Evolutionary conservation across 1,140 invertebrate genomes (phyloP), one percentile per base, ranked within the genome.

Genomic region (Tetraneura akinire): DNA sequence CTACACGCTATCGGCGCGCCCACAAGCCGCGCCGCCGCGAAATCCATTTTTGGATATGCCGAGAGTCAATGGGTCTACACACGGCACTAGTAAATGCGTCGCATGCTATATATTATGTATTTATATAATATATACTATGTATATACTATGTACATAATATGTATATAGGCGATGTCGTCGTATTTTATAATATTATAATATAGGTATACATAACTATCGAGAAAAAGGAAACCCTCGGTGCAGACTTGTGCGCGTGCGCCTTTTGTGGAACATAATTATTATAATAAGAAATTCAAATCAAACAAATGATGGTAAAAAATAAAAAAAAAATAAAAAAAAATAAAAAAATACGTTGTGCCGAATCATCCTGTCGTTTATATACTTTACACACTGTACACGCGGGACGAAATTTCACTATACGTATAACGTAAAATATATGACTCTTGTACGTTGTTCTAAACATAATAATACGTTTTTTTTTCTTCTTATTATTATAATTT

Each of bases 21-120:
- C 74, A n/a, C n/a, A n/a, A n/a, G n/a, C n/a, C n/a, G 51, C 51
- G 29, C n/a, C 51, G 71, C 29, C 55, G 74, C 55, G 32, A 78
- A 78, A 60, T 47, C 74, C 74, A 78, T 78, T 78, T 78, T 78
- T 78, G 74, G 74, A 78, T 78, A 60, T 78, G 29, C 21, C 68
- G 23, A 51, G 23, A 51, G 37, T 62, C 51, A 26, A 78, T 62
- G 74, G 74, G 14, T 60, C 13, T 37, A 78, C 74, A 78, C 74
- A 78, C 74, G 74, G 74, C 74, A 78, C 74, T 78, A 78, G 1
- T n/a, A 13, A n/a, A n/a, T n/a, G n/a, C n/a, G n/a, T n/a, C n/a
- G n/a, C n/a, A n/a, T n/a, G n/a, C n/a, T n/a, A n/a, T n/a, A n/a
- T n/a, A n/a, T n/a, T 37, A 37, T 37, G 8, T 4, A 37, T 4